Evolutionary conservation across 2,797 vertebrate species (phyloP), one percentile per base, ranked within the genome.

Genomic region (Coccyzus lansbergi): DNA sequence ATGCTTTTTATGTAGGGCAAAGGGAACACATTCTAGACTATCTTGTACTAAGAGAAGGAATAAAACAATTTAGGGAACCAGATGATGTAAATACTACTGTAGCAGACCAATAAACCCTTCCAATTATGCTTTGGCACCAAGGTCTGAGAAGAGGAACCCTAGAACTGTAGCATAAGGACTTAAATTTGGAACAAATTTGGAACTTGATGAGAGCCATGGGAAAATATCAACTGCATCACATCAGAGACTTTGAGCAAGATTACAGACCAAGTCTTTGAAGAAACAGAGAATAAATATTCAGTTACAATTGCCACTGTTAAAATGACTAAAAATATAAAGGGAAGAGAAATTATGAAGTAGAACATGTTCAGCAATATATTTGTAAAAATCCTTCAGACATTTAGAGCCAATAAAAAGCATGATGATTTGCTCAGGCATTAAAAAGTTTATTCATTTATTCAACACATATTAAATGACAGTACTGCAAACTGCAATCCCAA

Each of bases 1-100:
- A 44, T 4, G 8, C 22, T 77, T 72, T 79, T 42, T 68, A 6
- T 2, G 33, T 40, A 46, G 60, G 90, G 49, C 80, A 74, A 90
- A 88, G 48, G 49, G 84, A 84, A 77, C n/a, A 67, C 42, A 28
- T 52, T 75, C 19, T 58, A 55, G 56, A 56, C 12, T 20, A 31
- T 19, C 22, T 56, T 64, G 25, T 88, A 94, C 80, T 93, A 96
- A 83, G 58, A 51, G 59, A 83, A 51, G 33, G 88, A 68, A 71
- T 38, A 82, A 94, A 94, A 31, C 55, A 60, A 56, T 82, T 93
- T 94, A 63, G 84, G 48, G 70, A 88, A 95, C 53, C 55, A 85
- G 93, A 86, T 48, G 69, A 81, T 53, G 33, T 15, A 86, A 92
- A 76, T 77, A 20, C 33, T 16, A 12, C 38, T 9, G 49, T 55